Conservation (phyloP, 2,888 invertebrate genomes). For the Falcaria lacertinaria region DNA sequence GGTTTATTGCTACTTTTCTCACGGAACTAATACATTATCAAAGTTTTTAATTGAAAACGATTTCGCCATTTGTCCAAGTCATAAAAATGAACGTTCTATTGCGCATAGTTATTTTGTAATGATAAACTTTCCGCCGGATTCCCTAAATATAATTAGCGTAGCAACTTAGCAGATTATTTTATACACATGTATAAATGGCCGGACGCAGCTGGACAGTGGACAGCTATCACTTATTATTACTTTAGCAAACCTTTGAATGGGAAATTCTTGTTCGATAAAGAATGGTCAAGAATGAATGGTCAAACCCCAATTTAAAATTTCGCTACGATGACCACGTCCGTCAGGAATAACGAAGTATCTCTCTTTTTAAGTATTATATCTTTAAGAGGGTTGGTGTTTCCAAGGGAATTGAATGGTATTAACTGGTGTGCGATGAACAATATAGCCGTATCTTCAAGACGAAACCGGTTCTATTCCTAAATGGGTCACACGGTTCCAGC, state of each 20-base stretch:
- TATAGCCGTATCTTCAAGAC: conserved; percentile 68
- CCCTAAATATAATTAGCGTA: conserved; percentile 39
- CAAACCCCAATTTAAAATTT: conserved; percentile 64
- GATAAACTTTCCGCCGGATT: conserved; percentile 42
- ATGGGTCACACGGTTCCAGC: conserved; percentile 78
- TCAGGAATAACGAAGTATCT: conserved; percentile 60
- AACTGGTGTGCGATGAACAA: conserved; percentile 72
- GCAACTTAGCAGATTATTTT: conserved; percentile 8
- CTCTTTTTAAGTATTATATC: conserved; percentile 71
- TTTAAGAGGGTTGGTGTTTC: conserved; percentile 66
- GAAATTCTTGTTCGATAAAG: conserved; percentile 55
- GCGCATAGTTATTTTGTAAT: conserved; percentile 37
- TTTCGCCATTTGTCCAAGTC: conserved; percentile 67
- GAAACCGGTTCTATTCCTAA: conserved; percentile 75
- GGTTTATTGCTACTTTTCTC: conserved; percentile 79
- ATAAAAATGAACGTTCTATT: conserved; percentile 53
- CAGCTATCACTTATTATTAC: conserved; percentile 47
- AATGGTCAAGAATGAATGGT: conserved; percentile 67
- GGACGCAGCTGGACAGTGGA: conserved; percentile 31
- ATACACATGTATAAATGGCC: neutral
- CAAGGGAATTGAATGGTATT: conserved; percentile 70
- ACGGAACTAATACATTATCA: conserved; percentile 77
- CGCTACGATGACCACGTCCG: conserved; percentile 57
- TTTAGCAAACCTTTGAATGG: conserved; percentile 48
- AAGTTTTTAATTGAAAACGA: conserved; percentile 71